Base-by-base conservation (phyloP, 2,888 invertebrate genomes). In the Agelastica alni region DNA sequence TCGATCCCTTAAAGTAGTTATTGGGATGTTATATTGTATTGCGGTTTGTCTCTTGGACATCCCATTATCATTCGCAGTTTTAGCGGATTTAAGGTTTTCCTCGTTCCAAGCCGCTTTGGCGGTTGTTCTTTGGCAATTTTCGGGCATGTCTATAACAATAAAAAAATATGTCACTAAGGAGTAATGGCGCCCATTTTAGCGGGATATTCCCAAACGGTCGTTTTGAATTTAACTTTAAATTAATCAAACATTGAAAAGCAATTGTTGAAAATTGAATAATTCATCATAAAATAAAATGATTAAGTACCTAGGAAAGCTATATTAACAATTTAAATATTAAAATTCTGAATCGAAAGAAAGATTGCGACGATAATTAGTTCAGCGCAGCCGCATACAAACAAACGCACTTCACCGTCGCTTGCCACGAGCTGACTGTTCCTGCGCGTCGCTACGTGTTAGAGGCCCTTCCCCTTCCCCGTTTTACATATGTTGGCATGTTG, bases 51-150 rank as follows among this genome's bases (percentile, higher is more conserved):
- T 58, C 48, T 58, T 49, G 44, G 53, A 55, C 42, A 55, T 42
- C 26, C 51, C 46, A 22, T 28, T 22, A 55, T 53, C 49, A 60
- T 44, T 41, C 20, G 47, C 51, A 43, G 47, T 18, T 56, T 54
- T 51, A 44, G 44, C 47, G 10, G 6, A 17, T 12, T 17, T 13
- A 20, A 58, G 46, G 51, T 57, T 39, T 51, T 3, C 36, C 49
- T 57, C 34, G n/a, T 2, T 12, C 10, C 31, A 31, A 31, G 10
- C 31, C 12, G 10, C 31, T 31, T 31, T n/a, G 2, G 43, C 41
- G 30, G 60, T 58, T 42, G 45, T 55, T 18, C 60, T 58, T 59
- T 58, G 47, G 37, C 55, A 44, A 48, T 60, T 58, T 58, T 47
- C 52, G 18, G 55, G 48, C 55, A 31, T 31, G 12, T 31, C 31